These are phyloP conservation scores for Orthosia cruda DNA, from an alignment of 2,888 invertebrate genomes.

Conservation along the genomic window DNA sequence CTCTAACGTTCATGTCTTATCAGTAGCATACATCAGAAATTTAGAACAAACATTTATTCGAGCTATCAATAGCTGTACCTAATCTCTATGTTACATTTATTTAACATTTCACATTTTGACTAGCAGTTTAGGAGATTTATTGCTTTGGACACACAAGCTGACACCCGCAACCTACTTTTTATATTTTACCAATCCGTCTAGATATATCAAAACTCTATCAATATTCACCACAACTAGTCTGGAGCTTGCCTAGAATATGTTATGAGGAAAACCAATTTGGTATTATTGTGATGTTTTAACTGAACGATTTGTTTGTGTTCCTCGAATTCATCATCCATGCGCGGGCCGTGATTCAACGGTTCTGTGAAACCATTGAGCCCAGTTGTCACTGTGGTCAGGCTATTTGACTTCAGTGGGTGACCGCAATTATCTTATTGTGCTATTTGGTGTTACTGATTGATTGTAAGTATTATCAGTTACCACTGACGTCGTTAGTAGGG, in stretches of 20 bases:
- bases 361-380: constrained; percentile 35
- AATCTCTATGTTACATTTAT: background rate
- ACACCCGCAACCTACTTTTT: background rate
- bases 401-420: background rate
- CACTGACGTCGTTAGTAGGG: background rate
- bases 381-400: background rate
- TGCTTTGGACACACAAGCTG: background rate
- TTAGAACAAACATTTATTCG: background rate
- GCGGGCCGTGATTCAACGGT: constrained; percentile 37
- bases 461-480: background rate
- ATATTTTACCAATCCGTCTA: background rate
- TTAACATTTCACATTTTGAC: background rate
- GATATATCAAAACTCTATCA: constrained; percentile 9
- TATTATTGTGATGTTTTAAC: constrained; percentile 11
- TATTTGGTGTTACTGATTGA: constrained; percentile 9
- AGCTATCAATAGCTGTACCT: constrained; percentile 5
- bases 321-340: constrained; percentile 26
- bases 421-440: background rate
- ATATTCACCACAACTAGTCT: constrained; percentile 18
- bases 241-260: constrained; percentile 16
- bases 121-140: constrained; percentile 1
- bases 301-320: constrained; percentile 21
- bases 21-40: background rate
- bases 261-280: constrained; percentile 50
- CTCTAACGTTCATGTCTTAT: background rate